These are phyloP conservation scores for Peromyscus aztecus DNA, from an alignment of 2,797 vertebrate genomes.

Conservation along the genomic window DNA sequence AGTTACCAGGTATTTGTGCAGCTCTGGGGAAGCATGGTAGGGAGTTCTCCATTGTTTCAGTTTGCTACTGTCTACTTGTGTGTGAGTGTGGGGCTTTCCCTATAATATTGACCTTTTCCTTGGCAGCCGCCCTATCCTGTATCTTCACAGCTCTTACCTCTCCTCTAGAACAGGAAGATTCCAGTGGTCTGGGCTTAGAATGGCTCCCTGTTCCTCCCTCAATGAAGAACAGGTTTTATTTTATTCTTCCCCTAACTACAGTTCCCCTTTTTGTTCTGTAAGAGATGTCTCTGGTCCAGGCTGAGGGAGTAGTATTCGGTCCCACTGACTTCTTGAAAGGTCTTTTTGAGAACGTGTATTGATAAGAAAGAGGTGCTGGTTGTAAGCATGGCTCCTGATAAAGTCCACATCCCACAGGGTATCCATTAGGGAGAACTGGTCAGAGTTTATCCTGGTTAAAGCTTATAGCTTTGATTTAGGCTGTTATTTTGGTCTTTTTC, in stretches of 20 bases:
- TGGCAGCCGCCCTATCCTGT: background rate
- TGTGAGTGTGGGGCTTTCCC: background rate
- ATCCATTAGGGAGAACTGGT: background rate
- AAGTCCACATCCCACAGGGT: background rate
- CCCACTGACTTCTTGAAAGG: background rate
- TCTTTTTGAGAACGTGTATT: too few relatives aligned
- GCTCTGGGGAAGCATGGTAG: background rate
- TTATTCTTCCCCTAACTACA: background rate
- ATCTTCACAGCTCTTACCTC: background rate
- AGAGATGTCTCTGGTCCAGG: background rate
- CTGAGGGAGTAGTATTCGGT: background rate
- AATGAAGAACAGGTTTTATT: background rate
- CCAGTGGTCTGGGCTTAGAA: background rate
- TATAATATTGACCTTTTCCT: background rate
- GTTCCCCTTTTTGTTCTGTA: background rate
- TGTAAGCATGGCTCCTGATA: background rate
- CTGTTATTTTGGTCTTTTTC: background rate
- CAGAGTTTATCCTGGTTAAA: background rate
- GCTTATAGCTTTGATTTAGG: background rate
- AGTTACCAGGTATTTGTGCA: background rate
- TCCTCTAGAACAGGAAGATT: background rate
- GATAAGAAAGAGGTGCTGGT: background rate
- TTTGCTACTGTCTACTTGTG: too few relatives aligned
- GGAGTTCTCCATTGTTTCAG: background rate
- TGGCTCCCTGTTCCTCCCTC: background rate